Base-by-base conservation (phyloP, 2,113 vertebrate species). In the Aldabrachelys gigantea region DNA sequence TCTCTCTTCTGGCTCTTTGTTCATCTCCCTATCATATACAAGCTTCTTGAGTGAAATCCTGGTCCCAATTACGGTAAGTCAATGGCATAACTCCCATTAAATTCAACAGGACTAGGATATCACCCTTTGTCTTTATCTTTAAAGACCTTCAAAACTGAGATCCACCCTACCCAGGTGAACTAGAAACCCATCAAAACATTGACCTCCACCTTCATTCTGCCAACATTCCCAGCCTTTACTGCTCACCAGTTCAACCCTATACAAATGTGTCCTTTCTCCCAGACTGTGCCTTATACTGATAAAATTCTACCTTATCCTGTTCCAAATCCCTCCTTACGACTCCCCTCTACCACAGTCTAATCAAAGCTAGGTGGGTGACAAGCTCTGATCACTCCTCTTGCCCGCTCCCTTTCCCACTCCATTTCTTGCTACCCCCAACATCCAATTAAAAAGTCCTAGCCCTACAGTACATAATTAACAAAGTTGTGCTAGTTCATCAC, bases 261-360 rank as follows among this genome's bases (percentile, higher is more conserved):
- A 7, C 10, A 24, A 2, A 2, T 5, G 7, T 1, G 1, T 1
- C 3, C 11, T 62, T 3, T 25, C 38, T 24, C n/a, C n/a, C 12
- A 25, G 6, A 38, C 52, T 56, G n/a, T 24, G n/a, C 54, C 80
- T 29, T 57, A 25, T 24, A 9, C 0, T 75, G 27, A 76, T 10
- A 76, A 44, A 76, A 47, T 47, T 76, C 72, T 76, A 47, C 13
- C 41, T 76, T 44, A 44, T 25, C 41, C 41, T 25, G 22, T 44
- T 76, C 24, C 24, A 44, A 25, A 44, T 22, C 12, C 22, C 24
- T 47, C 24, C 41, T 76, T 44, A 13, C 5, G 12, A 44, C 24
- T 13, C 75, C 47, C 10, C 11, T 76, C 41, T 76, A 44, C 5
- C 38, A 44, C 41, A 24, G 11, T 78, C 41, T 47, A 78, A 78